phyloP scores from a whole-genome alignment of 2,888 invertebrate genomes.

The Oscheius sp. region DNA sequence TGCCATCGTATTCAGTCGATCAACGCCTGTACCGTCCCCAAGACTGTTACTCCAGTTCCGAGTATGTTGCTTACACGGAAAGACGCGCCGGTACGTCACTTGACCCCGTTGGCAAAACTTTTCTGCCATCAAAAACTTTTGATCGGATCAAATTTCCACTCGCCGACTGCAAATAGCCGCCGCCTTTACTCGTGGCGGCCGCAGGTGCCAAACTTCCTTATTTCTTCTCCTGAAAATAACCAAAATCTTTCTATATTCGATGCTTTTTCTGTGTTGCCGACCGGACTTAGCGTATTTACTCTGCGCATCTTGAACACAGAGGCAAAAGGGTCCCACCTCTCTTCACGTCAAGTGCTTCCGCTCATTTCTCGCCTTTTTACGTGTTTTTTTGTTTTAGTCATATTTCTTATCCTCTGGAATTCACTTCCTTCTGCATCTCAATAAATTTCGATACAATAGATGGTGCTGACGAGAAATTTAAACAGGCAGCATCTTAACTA shows the following conservation, averaged over 20 bases:
- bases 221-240: neutral
- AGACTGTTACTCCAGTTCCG: slow-evolving; percentile 38
- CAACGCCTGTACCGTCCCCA: slow-evolving; percentile 20
- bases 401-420: neutral
- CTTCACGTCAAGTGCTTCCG: slow-evolving; percentile 30
- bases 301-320: slow-evolving; percentile 16
- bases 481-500: too few relatives aligned
- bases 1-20: slow-evolving; percentile 28
- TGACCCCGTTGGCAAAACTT: neutral
- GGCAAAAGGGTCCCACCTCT: neutral
- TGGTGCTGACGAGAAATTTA: neutral
- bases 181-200: slow-evolving; percentile 2
- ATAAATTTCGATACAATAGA: neutral
- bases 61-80: slow-evolving; percentile 30
- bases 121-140: slow-evolving; percentile 1
- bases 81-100: slow-evolving; percentile 16
- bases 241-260: neutral
- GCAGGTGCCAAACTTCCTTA: neutral
- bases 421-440: too few relatives aligned
- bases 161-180: slow-evolving; percentile 11
- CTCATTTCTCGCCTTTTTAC: slow-evolving; percentile 8
- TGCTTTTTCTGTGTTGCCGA: neutral
- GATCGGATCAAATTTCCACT: slow-evolving; percentile 14
- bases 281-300: slow-evolving; percentile 13
- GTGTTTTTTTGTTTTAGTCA: neutral